Evolutionary conservation across 2,888 invertebrate genomes (phyloP), one percentile per base, ranked within the genome.

Genomic region (Dolomedes plantarius): DNA sequence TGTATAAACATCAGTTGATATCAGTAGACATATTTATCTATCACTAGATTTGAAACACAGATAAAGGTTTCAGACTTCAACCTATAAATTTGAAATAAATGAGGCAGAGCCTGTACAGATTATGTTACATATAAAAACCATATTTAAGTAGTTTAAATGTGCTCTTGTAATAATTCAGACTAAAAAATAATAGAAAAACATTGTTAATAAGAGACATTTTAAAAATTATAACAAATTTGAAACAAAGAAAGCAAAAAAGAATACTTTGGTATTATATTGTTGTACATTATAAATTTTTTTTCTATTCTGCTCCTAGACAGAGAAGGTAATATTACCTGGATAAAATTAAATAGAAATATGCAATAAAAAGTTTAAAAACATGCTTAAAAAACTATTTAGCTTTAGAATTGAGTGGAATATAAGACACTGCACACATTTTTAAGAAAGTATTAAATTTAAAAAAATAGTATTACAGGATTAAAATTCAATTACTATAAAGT

Each of bases 31-130:
- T 64, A 78, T 62, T 29, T 64, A 62, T 46, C 79, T 79, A 79
- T 46, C 39, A 71, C 71, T 79, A 79, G 62, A 62, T 39, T 62
- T 75, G 71, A 78, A 79, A 71, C 64, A 79, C 29, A 79, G 46
- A 68, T 56, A 69, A 79, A 72, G 46, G 31, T 69, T 75, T 65
- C 16, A 46, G 36, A 36, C 11, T 41, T 65, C 41, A 41, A 73
- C 13, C 73, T 46, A 62, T 16, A 23, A 29, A 56, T 56, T 23
- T 73, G 16, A 46, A 46, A 11, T 16, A 46, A 46, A 46, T 46
- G 41, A 6, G 41, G 41, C 41, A 46, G 9, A 46, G 41, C 41
- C 41, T 46, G 41, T 46, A 46, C 41, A 46, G 41, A 46, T 2
- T 46, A 11, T n/a, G 9, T 11, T 46, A 46, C 41, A 46, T 46